Conservation (phyloP, 2,113 vertebrate genomes). For the Hypocryptadius cinnamomeus region DNA sequence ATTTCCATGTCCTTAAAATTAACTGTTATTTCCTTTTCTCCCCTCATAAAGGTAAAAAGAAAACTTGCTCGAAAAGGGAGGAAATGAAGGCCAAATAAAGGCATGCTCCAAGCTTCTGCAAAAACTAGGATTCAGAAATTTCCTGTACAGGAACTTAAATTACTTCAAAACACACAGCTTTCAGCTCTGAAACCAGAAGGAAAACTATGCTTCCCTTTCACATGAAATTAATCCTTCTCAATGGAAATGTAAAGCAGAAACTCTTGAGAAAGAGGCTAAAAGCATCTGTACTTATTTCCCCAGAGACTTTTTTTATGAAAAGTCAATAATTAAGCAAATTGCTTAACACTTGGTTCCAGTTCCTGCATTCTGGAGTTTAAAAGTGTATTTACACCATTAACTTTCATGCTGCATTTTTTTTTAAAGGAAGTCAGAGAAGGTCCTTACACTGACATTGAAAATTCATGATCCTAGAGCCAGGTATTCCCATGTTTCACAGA, state of each 20-base stretch:
- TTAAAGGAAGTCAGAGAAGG: constrained; percentile 65
- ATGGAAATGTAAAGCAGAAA: constrained; percentile 71
- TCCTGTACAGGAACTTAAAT: constrained; percentile 71
- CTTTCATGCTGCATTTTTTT: constrained; percentile 74
- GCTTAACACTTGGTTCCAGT: constrained; percentile 79
- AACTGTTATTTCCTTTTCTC: neutral
- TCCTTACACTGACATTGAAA: constrained; percentile 69
- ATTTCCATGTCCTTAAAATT: neutral
- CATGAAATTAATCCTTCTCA: constrained; percentile 57
- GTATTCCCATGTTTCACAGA: constrained; percentile 59
- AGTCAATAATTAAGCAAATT: constrained; percentile 85
- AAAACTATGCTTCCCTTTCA: constrained; percentile 71
- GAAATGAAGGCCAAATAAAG: constrained; percentile 74
- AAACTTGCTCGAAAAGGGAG: constrained; percentile 64
- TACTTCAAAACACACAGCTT: constrained; percentile 81
- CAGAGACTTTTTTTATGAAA: constrained; percentile 77
- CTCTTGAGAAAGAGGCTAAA: constrained; percentile 74
- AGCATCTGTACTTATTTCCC: constrained; percentile 72
- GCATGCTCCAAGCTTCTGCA: constrained; percentile 71
- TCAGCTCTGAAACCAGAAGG: constrained; percentile 79
- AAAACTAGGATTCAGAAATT: constrained; percentile 68
- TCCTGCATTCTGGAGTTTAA: constrained; percentile 76
- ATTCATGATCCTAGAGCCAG: constrained; percentile 63
- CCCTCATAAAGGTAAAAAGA: constrained; percentile 86
- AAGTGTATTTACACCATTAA: constrained; percentile 71